Evolutionary conservation across 2,888 invertebrate genomes (phyloP).

Genomic region (Argyra leucocephala): DNA sequence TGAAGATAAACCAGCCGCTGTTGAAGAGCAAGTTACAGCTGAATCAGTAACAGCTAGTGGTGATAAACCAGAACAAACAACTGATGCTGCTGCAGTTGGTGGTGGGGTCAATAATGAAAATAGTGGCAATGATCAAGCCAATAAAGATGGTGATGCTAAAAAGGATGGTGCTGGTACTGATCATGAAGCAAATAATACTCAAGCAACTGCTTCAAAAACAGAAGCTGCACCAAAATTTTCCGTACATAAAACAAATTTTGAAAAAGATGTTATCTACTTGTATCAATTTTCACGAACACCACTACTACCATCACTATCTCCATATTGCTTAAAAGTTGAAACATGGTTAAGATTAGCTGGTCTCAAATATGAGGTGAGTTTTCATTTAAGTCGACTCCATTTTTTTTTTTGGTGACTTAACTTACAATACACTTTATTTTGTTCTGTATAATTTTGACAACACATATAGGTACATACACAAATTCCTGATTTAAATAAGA

Average conservation of each 20-base stretch:
- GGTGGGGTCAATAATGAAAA: constrained; percentile 33
- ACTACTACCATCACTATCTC: constrained; percentile 79
- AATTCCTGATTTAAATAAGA: too few relatives aligned
- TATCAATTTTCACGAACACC: constrained; percentile 90
- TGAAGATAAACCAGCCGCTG: constrained; percentile 31
- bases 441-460: too few relatives aligned
- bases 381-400: too few relatives aligned
- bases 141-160: constrained; percentile 43
- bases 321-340: constrained; percentile 91
- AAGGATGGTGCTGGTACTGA: constrained; percentile 43
- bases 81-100: constrained; percentile 38
- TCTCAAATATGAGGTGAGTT: constrained; percentile 85
- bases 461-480: too few relatives aligned
- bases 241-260: constrained; percentile 79
- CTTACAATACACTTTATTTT: too few relatives aligned
- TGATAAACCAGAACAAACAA: constrained; percentile 30
- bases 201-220: constrained; percentile 47
- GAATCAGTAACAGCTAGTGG: constrained; percentile 37
- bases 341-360: constrained; percentile 87
- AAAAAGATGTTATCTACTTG: constrained; percentile 86
- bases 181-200: constrained; percentile 42
- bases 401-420: too few relatives aligned
- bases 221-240: constrained; percentile 65
- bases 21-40: constrained; percentile 45
- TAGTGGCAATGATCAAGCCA: constrained; percentile 30